Percentiles rank a stretch among this genome's conserved stretches.
These are phyloP conservation scores for Piaya cayana DNA, from an alignment of 2,113 vertebrate genomes.

Conservation along the genomic window DNA sequence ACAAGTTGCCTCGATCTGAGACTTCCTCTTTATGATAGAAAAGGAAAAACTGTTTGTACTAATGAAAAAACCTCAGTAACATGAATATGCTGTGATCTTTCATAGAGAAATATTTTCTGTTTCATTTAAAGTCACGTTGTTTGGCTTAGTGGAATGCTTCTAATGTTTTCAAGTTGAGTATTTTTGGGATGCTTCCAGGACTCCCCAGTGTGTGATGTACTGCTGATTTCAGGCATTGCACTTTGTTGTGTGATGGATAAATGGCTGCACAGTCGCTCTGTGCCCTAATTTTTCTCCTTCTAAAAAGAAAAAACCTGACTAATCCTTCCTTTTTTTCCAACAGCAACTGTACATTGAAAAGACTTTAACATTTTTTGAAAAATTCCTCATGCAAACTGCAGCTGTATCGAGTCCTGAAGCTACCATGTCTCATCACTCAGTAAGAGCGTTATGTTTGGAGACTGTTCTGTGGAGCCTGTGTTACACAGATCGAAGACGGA, in stretches of 20 bases:
- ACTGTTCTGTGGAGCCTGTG: not conserved
- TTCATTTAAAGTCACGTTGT: not conserved
- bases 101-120: constrained; percentile 9
- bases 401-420: constrained; percentile 20
- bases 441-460: not conserved
- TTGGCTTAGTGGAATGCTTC: constrained; percentile 19
- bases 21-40: not conserved
- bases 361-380: constrained; percentile 13
- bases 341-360: constrained; percentile 52
- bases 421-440: not conserved
- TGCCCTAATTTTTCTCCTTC: constrained; percentile 10
- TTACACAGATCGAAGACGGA: not conserved
- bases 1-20: not conserved
- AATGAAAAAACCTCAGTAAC: not conserved
- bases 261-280: not conserved
- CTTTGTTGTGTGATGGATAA: not conserved
- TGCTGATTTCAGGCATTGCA: not conserved
- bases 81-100: not conserved
- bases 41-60: constrained; percentile 26
- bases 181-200: not conserved
- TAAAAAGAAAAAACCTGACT: constrained; percentile 16
- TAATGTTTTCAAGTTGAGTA: not conserved
- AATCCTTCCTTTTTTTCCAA: constrained; percentile 33
- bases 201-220: not conserved
- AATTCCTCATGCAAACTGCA: constrained; percentile 8